Conservation (phyloP, 2,888 invertebrate genomes). For the Nesidiocoris tenuis region DNA sequence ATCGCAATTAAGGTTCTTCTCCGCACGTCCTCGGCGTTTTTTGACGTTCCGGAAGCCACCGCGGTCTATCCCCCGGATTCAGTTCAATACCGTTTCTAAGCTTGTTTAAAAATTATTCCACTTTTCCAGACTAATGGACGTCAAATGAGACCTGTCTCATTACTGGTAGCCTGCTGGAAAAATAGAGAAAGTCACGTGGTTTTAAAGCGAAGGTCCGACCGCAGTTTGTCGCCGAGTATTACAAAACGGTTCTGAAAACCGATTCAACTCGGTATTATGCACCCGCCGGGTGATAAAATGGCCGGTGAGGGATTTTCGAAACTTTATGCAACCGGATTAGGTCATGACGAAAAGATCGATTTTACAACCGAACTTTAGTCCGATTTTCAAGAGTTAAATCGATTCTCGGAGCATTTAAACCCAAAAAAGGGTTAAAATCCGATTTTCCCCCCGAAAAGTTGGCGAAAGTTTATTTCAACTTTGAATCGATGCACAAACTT, state of each 20-base stretch:
- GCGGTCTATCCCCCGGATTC: background rate
- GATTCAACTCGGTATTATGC: slow-evolving; percentile 35
- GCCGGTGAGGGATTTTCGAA: background rate
- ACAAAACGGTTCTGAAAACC: slow-evolving; percentile 42
- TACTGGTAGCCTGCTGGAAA: background rate
- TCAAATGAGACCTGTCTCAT: background rate
- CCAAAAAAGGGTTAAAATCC: too few species aligned
- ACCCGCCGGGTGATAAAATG: slow-evolving; percentile 14
- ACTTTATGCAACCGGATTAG: background rate
- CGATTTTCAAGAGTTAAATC: too few species aligned
- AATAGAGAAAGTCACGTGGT: background rate
- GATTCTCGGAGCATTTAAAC: too few species aligned
- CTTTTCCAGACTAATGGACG: background rate
- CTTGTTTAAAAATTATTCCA: background rate
- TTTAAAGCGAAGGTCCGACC: background rate
- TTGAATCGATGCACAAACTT: too few species aligned
- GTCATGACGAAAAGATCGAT: background rate
- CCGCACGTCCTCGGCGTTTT: background rate
- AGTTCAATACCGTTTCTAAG: background rate
- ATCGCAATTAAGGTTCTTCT: slow-evolving; percentile 35
- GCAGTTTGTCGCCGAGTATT: slow-evolving; percentile 1
- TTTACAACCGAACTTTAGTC: background rate
- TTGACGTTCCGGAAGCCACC: background rate
- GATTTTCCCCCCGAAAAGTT: too few species aligned
- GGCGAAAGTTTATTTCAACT: too few species aligned